Base-by-base conservation (phyloP, 2,888 invertebrate genomes). In the Argynnis bischoffii region DNA sequence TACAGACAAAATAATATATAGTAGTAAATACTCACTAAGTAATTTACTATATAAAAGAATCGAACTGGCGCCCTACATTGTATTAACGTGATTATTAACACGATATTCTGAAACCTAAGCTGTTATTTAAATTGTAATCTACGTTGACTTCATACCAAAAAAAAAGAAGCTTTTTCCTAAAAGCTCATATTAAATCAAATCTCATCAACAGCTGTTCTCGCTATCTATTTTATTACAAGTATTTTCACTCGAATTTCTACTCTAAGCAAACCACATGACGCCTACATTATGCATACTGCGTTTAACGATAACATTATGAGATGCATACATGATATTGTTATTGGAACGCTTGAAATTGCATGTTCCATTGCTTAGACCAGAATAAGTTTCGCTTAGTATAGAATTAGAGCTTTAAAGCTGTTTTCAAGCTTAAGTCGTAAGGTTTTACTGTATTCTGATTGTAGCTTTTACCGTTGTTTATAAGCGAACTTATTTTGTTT, bases 261-360 rank as follows among this genome's bases (percentile, higher is more conserved):
- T 67, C 76, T 83, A 84, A 81, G 75, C 79, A 77, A 81, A 85
- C 84, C 81, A 86, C 88, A 87, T 89, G 89, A 87, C 88, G 84
- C 80, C 84, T 88, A 84, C 85, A 89, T 89, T 85, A 89, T 90
- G 87, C 87, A 90, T 87, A 81, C 80, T 77, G 82, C 84, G 86
- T 89, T 87, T 87, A 88, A 84, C 79, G 86, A 84, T 85, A 85
- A 82, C 77, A 78, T 64, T 63, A n/a, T n/a, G n/a, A 67, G 54
- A 67, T 71, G 64, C 48, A 63, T 59, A 54, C 65, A 59, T 70
- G 70, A 72, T 74, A 72, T 69, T 75, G 71, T 72, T 71, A 73
- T 71, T 71, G 55, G 65, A 66, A 46, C 61, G 55, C 46, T 59
- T 48, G 26, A 59, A 59, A 53, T 56, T 46, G 46, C 51, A 31